Percentiles rank a stretch among this genome's conserved stretches.
Evolutionary conservation across 53 echinoderm and acorn worm species (phyloP).

Genomic region (Mesocentrotus franciscanus): DNA sequence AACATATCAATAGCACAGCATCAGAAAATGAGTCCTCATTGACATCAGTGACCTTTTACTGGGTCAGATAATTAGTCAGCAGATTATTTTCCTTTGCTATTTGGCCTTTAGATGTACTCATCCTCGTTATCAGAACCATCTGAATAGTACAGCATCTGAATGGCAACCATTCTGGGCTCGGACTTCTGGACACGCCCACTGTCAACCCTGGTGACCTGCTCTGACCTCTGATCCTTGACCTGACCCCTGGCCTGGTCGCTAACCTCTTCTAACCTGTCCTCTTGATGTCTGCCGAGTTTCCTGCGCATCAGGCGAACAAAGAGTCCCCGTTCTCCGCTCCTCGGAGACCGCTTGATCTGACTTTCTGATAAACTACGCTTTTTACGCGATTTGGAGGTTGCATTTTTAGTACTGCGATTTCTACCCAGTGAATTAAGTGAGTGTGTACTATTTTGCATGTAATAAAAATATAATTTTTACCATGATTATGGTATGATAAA

Average conservation of each 20-base stretch:
- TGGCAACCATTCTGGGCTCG: slow-evolving; percentile 48
- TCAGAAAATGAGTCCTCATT: neutral
- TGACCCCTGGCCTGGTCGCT: neutral
- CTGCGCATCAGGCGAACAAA: slow-evolving; percentile 30
- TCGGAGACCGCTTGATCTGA: slow-evolving; percentile 34
- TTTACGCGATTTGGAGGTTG: neutral
- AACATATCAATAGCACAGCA: neutral
- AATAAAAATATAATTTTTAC: neutral
- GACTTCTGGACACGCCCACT: slow-evolving; percentile 6
- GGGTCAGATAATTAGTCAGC: too few relatives aligned
- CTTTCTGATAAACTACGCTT: slow-evolving; percentile 55
- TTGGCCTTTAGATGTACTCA: slow-evolving; percentile 14
- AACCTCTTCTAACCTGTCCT: slow-evolving; percentile 34
- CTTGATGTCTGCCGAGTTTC: slow-evolving; percentile 42
- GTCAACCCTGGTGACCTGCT: neutral
- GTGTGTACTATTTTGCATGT: slow-evolving; percentile 7
- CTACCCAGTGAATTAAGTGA: slow-evolving; percentile 25
- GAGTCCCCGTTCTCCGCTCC: slow-evolving; percentile 12
- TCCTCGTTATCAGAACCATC: slow-evolving; percentile 47
- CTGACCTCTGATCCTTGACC: neutral
- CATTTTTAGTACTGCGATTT: neutral
- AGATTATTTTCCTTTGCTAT: neutral
- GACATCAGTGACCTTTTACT: neutral
- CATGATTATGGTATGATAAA: neutral
- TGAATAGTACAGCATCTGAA: slow-evolving; percentile 56